A percentile compares a stretch with the other conserved stretches of the same genome.
Evolutionary conservation across 92 coral and sea anemone genomes (phyloP).

Genomic region (Pocillopora grandis): DNA sequence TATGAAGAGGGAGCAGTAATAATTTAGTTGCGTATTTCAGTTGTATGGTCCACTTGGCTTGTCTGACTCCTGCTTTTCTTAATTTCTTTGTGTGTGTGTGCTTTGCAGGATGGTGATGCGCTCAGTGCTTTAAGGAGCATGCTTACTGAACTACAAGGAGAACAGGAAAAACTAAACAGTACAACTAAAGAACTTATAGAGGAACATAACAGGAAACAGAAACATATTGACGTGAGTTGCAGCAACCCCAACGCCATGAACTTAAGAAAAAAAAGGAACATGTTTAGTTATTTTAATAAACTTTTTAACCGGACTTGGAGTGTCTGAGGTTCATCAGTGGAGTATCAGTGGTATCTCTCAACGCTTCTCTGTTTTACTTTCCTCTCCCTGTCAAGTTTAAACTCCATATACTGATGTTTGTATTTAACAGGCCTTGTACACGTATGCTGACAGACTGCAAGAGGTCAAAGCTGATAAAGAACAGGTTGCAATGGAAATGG

Average conservation of each 20-base stretch:
- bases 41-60: too few relatives aligned
- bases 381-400: too few relatives aligned
- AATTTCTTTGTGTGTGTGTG: background rate
- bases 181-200: slow-evolving; percentile 86
- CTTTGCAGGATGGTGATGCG: slow-evolving; percentile 74
- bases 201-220: slow-evolving; percentile 96
- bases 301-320: too few relatives aligned
- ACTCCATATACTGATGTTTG: background rate
- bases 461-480: slow-evolving; percentile 96
- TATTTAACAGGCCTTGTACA: slow-evolving; percentile 72
- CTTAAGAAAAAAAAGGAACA: too few relatives aligned
- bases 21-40: too few relatives aligned
- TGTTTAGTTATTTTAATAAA: too few relatives aligned
- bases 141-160: slow-evolving; percentile 83
- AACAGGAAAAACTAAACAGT: slow-evolving; percentile 80
- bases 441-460: slow-evolving; percentile 75
- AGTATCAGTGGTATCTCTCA: too few relatives aligned
- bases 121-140: slow-evolving; percentile 69
- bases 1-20: too few relatives aligned
- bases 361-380: too few relatives aligned
- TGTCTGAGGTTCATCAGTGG: too few relatives aligned
- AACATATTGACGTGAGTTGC: slow-evolving; percentile 89
- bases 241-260: too few relatives aligned
- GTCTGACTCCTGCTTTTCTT: too few relatives aligned
- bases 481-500: slow-evolving; percentile 96